phyloP scores from a whole-genome alignment of 1,140 invertebrate species.

The Drosophila pandora region DNA sequence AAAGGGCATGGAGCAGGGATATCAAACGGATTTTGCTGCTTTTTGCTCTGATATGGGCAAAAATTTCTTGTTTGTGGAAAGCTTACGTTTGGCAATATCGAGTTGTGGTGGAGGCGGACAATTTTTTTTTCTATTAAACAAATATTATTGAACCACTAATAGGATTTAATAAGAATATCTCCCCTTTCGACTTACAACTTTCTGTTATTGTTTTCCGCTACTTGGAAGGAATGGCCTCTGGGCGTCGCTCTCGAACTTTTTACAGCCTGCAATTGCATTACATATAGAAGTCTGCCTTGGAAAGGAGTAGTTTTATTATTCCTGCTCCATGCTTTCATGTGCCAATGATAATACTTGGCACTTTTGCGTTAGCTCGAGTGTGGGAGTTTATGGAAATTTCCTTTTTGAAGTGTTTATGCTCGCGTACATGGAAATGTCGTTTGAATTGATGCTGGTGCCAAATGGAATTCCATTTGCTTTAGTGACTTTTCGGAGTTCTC shows the following conservation, averaged over 20 bases:
- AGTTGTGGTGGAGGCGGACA: too few relatives aligned
- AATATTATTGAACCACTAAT: not conserved
- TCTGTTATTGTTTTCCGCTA: not conserved
- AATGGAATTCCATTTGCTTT: slow-evolving; percentile 34
- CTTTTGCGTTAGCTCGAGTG: slow-evolving; percentile 13
- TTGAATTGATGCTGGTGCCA: slow-evolving; percentile 18
- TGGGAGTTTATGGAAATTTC: slow-evolving; percentile 30
- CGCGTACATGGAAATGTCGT: slow-evolving; percentile 7
- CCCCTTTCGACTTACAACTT: not conserved
- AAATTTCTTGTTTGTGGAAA: too few relatives aligned
- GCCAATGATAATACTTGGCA: slow-evolving; percentile 23
- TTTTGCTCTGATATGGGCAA: too few relatives aligned
- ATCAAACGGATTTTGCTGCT: too few relatives aligned
- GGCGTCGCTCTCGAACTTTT: slow-evolving; percentile 36
- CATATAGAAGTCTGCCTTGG: slow-evolving; percentile 12
- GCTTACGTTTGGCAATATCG: too few relatives aligned
- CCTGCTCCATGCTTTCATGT: slow-evolving; percentile 1
- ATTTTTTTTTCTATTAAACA: not conserved
- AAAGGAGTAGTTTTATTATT: slow-evolving; percentile 34
- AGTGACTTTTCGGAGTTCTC: slow-evolving; percentile 7
- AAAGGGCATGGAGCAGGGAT: too few relatives aligned
- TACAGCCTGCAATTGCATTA: slow-evolving; percentile 23
- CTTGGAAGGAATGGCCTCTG: slow-evolving; percentile 16
- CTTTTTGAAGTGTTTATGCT: slow-evolving; percentile 9
- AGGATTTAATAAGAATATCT: slow-evolving; percentile 2